These are phyloP conservation scores for Azemiops feae DNA, from an alignment of 2,113 vertebrate species.

Conservation along the genomic window DNA sequence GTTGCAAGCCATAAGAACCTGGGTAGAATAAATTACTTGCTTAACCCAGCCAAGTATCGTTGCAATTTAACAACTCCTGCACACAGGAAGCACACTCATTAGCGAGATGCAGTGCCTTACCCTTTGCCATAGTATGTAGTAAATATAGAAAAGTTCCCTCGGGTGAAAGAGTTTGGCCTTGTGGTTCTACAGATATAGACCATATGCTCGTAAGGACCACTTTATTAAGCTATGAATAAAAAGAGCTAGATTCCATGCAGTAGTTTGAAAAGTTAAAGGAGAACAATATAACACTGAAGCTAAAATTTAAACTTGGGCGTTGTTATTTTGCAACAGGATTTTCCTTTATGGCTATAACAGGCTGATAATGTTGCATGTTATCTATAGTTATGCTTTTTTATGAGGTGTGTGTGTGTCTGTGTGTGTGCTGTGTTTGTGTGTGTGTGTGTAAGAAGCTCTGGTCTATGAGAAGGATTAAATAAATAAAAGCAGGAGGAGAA, in stretches of 20 bases:
- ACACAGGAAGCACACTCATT: background rate
- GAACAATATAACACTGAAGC: background rate
- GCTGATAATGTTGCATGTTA: background rate
- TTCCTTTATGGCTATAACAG: background rate
- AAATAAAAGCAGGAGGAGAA: background rate
- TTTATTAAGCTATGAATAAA: background rate
- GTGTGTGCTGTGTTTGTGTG: too few species aligned
- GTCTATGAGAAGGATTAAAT: background rate
- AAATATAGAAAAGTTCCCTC: background rate
- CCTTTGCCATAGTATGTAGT: background rate
- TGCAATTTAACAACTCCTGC: background rate
- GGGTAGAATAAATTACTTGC: background rate
- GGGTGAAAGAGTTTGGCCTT: background rate
- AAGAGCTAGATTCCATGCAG: background rate
- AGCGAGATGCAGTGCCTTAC: background rate
- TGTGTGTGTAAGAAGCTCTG: background rate
- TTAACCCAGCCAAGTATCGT: background rate
- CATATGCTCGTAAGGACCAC: background rate
- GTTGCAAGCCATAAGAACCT: background rate
- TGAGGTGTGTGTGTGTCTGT: too few species aligned
- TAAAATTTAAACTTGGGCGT: background rate
- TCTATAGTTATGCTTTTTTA: background rate
- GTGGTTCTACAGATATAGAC: background rate
- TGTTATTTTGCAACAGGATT: background rate
- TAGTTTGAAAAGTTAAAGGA: background rate